These are phyloP conservation scores for Reinhardtius hippoglossoides DNA, from an alignment of 2,113 vertebrate genomes.

Conservation along the genomic window DNA sequence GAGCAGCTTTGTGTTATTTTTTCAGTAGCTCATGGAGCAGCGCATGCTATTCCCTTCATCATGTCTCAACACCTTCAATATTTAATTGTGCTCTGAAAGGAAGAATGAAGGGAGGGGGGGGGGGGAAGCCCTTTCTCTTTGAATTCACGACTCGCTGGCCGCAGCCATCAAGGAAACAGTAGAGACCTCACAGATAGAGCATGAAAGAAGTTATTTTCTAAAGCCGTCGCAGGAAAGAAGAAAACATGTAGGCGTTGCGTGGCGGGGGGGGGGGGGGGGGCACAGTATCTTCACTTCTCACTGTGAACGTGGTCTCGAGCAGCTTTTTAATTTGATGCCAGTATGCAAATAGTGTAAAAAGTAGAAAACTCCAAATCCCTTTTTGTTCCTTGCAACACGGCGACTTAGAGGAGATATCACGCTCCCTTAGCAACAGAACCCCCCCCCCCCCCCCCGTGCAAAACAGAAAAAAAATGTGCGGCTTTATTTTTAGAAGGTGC, in stretches of 20 bases:
- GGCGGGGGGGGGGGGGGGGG: slow-evolving; percentile 19
- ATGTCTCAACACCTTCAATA: slow-evolving; percentile 18
- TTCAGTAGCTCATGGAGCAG: not conserved
- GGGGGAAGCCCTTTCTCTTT: slow-evolving; percentile 1
- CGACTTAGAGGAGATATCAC: slow-evolving; percentile 44
- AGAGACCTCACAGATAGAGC: not conserved
- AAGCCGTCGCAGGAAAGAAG: slow-evolving; percentile 20
- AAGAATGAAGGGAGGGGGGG: not conserved
- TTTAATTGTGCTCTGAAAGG: slow-evolving; percentile 38
- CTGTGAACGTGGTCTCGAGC: slow-evolving; percentile 41
- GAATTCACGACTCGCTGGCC: slow-evolving; percentile 11
- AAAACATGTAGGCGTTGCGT: slow-evolving; percentile 18
- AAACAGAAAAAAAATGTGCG: slow-evolving; percentile 4
- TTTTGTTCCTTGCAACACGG: slow-evolving; percentile 62
- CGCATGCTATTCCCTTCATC: slow-evolving; percentile 12
- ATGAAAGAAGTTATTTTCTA: slow-evolving; percentile 42
- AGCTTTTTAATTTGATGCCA: slow-evolving; percentile 67
- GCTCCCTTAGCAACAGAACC: slow-evolving; percentile 67
- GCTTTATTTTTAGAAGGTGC: slow-evolving; percentile 77
- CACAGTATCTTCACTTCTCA: slow-evolving; percentile 12
- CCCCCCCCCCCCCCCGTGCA: not conserved
- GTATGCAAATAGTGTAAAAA: slow-evolving; percentile 56
- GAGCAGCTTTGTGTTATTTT: not conserved
- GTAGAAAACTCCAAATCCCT: slow-evolving; percentile 25
- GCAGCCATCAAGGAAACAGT: too few species aligned